Evolutionary conservation across 2,888 invertebrate genomes (phyloP), one percentile per base, ranked within the genome.

Genomic region (Ernsta delagoae): DNA sequence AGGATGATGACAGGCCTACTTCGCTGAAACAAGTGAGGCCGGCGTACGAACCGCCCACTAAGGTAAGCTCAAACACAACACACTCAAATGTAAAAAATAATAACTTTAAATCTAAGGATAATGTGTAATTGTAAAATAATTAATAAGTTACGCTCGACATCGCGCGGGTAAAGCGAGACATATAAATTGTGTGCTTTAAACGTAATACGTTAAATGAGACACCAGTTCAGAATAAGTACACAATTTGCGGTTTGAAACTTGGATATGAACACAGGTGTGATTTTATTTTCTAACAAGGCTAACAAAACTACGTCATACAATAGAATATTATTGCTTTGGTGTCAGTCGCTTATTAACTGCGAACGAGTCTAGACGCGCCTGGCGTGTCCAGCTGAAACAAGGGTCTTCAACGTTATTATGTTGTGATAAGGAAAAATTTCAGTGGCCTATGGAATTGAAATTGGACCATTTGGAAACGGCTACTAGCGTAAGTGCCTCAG

Each of bases 1-100:
- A 57, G 5, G 67, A 68, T n/a, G 61, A 62, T 8, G 67, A 68
- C 0, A 45, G 73, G 60, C 31, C 73, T 66, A 43, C 75, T 62
- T 34, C 72, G 34, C 5, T 71, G 39, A 90, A 90, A 70, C 77
- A 79, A 48, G 77, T 87, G 1, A 77, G 88, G 31, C 87, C 90
- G 0, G 87, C 89, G 0, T 90, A 89, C 74, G 88, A 88, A 60
- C 79, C 86, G 0, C 65, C 74, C 0, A 3, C 71, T 0, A 84
- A 85, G 79, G 90, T 90, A 76, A 83, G 87, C 83, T 36, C 16
- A 62, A 12, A 54, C 6, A 24, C 48, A 61, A n/a, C n/a, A n/a
- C 43, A 60, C 11, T 56, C 56, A 0, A 56, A 5, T 3, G 3
- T 53, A 31, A 53, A 50, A 31, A 53, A 4, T 4, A 36, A 36